These are phyloP conservation scores for Parascotia fuliginaria DNA, from an alignment of 2,888 invertebrate species.

Conservation along the genomic window DNA sequence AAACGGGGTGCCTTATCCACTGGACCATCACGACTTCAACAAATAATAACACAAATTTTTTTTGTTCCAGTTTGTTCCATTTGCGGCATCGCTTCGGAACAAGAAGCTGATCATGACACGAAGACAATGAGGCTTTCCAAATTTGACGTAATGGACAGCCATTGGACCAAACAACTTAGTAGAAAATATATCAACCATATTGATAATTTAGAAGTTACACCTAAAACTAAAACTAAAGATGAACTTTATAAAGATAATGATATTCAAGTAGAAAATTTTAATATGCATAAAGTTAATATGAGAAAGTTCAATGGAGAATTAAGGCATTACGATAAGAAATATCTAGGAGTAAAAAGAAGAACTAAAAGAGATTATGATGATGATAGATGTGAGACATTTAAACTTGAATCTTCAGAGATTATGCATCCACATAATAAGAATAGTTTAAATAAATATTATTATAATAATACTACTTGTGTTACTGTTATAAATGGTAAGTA, in stretches of 20 bases:
- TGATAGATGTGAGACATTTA: conserved; percentile 57
- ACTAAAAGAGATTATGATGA: conserved; percentile 56
- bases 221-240: conserved; percentile 13
- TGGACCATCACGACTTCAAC: no score
- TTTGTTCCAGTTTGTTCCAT: conserved; percentile 73
- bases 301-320: conserved; percentile 6
- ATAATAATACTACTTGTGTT: conserved; percentile 65
- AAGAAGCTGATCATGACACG: conserved; percentile 67
- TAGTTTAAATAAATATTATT: conserved; percentile 63
- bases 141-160: conserved; percentile 26
- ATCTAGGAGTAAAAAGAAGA: conserved; percentile 41
- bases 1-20: no score
- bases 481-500: conserved; percentile 68
- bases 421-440: conserved; percentile 62
- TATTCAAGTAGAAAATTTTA: conserved; percentile 38
- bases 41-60: conserved; percentile 2
- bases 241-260: conserved; percentile 11
- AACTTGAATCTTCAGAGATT: conserved; percentile 41
- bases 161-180: conserved; percentile 49
- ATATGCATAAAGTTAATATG: conserved; percentile 25
- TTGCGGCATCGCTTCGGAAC: conserved; percentile 57
- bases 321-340: conserved; percentile 40
- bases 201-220: conserved; percentile 19
- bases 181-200: conserved; percentile 24
- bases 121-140: conserved; percentile 29